Evolutionary conservation across 2,888 invertebrate species (phyloP), one percentile per base, ranked within the genome.

Genomic region (Ichneumoninae sp.): DNA sequence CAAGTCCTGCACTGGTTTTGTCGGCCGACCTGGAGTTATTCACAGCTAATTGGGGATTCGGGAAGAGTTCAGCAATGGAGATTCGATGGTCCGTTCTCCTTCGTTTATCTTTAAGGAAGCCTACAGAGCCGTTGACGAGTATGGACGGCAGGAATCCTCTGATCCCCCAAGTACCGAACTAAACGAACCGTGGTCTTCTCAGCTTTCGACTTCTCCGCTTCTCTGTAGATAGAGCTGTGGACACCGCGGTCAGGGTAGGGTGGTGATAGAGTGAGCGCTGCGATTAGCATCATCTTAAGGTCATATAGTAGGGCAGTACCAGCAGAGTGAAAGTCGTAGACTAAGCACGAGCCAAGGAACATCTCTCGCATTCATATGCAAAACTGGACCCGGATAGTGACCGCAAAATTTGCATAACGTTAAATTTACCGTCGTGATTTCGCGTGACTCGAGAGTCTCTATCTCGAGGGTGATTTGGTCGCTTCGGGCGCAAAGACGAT

Each of bases 381-480:
- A 93, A 93, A 90, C 90, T 91, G 90, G 82, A 83, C 71, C 44
- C 90, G 92, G 92, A 91, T 91, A 91, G 91, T 91, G 91, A 89
- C 90, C 91, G 89, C 90, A 82, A 88, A 79, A 93, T 93, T 92
- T 93, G 90, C 93, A 93, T 93, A 93, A 93, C 91, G 93, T 91
- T 90, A 93, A 93, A 93, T 93, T 92, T 92, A 90, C 92, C 91
- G 82, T 57, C 79, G 92, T 92, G 93, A 93, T 93, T 93, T 93
- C 91, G 91, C 92, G 60, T 75, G 68, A 78, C 66, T 79, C 78
- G 75, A 66, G 75, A 71, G 79, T 40, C 62, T 80, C 62, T 75
- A 80, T 80, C 80, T 68, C 60, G 54, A 70, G 80, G 69, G 77
- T 81, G 74, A 70, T 70, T 81, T 54, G 74, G 78, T 50, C 69